phyloP scores from a whole-genome alignment of 2,113 vertebrate genomes.

The Lontra canadensis region DNA sequence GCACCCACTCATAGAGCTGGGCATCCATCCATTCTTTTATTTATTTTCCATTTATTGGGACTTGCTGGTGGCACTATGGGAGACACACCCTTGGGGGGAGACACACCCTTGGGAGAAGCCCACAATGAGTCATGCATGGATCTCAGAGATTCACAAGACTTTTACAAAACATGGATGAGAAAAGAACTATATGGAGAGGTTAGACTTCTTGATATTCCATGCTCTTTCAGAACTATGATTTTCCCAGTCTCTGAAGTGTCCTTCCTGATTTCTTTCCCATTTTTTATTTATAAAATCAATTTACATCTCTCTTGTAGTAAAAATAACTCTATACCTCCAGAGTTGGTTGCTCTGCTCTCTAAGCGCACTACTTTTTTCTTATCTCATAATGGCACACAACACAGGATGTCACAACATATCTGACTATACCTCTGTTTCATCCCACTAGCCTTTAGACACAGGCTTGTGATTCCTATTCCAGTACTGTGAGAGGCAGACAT shows the following conservation, averaged over 20 bases:
- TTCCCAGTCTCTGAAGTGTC: neutral
- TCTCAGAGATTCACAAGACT: neutral
- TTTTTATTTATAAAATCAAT: neutral
- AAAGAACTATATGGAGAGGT: neutral
- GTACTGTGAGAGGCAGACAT: neutral
- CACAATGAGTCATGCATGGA: fast-evolving
- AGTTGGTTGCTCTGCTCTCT: neutral
- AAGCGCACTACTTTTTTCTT: neutral
- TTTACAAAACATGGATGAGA: neutral
- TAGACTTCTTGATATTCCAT: neutral
- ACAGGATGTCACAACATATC: fast-evolving
- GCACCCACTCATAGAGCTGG: too few relatives aligned
- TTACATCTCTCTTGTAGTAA: neutral
- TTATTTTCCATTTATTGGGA: too few relatives aligned
- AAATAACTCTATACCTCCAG: neutral
- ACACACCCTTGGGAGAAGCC: neutral
- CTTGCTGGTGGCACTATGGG: neutral
- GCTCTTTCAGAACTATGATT: neutral
- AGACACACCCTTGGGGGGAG: too few relatives aligned
- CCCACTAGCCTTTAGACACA: neutral
- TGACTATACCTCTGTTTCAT: neutral
- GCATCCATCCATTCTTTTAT: too few relatives aligned
- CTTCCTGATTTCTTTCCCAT: neutral
- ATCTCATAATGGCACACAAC: neutral
- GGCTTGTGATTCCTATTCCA: neutral